phyloP scores from a whole-genome alignment of 64 coral and sea anemone species.

The Porites lutea region DNA sequence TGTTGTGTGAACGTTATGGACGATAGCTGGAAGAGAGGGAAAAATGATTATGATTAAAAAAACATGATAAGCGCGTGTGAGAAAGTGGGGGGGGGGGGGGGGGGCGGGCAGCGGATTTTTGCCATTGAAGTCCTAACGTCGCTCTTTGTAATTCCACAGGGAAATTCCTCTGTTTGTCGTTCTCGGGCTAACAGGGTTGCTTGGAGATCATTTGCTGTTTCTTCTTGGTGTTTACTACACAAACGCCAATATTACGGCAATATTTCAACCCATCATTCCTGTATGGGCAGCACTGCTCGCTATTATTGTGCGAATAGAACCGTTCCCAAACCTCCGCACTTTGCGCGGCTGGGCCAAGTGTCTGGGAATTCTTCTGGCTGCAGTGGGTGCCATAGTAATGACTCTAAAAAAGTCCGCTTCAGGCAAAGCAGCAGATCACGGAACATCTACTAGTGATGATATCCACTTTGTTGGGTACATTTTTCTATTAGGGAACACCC shows the following conservation, averaged over 20 bases:
- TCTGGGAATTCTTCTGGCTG: conserved; percentile 75
- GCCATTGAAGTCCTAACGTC: too few species aligned
- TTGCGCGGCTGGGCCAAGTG: conserved; percentile 75
- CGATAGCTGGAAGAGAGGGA: too few species aligned
- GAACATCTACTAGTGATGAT: not conserved
- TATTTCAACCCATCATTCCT: conserved; percentile 83
- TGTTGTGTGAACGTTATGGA: too few species aligned
- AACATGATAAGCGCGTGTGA: too few species aligned
- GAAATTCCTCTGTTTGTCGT: conserved; percentile 79
- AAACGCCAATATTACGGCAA: conserved; percentile 82
- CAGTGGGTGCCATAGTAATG: conserved; percentile 66
- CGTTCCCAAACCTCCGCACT: conserved; percentile 67
- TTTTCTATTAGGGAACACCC: conserved; percentile 73
- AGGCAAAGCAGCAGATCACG: conserved; percentile 19
- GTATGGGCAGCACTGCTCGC: conserved; percentile 85
- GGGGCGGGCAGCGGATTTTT: too few species aligned
- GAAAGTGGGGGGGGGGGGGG: too few species aligned
- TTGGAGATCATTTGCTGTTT: conserved; percentile 81
- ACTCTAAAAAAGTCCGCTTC: not conserved
- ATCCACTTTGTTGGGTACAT: conserved; percentile 68
- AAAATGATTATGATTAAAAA: too few species aligned
- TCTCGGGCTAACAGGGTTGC: conserved; percentile 80
- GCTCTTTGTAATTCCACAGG: not conserved
- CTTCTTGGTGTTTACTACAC: conserved; percentile 90
- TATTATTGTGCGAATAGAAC: conserved; percentile 71